Evolutionary conservation across 2,888 invertebrate species (phyloP), one percentile per base, ranked within the genome.

Genomic region (Nasonia oneida): DNA sequence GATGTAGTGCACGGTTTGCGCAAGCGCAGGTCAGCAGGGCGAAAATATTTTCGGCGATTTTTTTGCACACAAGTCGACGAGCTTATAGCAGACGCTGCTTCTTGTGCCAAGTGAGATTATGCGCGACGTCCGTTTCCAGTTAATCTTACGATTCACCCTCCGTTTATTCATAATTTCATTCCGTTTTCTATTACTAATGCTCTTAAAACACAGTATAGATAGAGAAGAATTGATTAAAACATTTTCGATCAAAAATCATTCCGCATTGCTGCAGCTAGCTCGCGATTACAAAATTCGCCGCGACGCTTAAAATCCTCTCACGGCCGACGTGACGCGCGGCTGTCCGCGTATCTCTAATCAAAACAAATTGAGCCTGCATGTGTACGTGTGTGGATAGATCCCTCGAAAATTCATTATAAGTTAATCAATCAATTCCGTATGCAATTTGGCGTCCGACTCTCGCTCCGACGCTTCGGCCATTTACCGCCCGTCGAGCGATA

Each of bases 381-480:
- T 15, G 42, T n/a, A 10, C 18, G 3, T 50, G 10, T 10, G 67
- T 5, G 33, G 23, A 77, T 39, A 5, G 23, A 37, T 29, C n/a
- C 37, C 39, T 57, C 33, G 23, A 67, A 86, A 81, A 81, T 39
- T 83, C 70, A 83, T 86, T 86, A 77, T 67, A 83, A 81, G 61
- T 83, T 84, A 83, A 82, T 82, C 77, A 84, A 82, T 86, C 84
- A 82, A 81, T 84, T 75, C 47, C 29, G 67, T 33, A 78, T 84
- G 81, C 84, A 84, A 84, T 86, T 84, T 86, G 83, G 77, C 73
- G 12, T 39, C 39, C 18, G 6, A 18, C 42, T 18, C 61, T 61
- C 33, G 57, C 80, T 75, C 78, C 64, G 14, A 39, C 23, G 53
- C 12, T 18, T 73, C 29, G n/a, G 76, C 75, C 83, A 80, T 86